Evolutionary conservation across 1,140 invertebrate species (phyloP), one percentile per base, ranked within the genome.

Genomic region (Stegodyphus mimosarum): DNA sequence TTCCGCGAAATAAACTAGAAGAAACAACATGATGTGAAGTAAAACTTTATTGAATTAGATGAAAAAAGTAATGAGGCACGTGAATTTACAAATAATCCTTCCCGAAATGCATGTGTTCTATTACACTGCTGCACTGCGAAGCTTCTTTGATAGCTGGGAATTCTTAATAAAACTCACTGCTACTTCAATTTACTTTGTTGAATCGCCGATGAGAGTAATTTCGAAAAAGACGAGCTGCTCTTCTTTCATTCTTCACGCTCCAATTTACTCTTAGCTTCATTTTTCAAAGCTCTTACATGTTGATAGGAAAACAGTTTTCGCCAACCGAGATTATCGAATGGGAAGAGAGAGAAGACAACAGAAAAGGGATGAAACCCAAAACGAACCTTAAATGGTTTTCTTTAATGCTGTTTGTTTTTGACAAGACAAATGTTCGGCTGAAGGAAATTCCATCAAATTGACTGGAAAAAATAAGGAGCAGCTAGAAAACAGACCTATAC

Each of bases 231-330:
- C 9, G 67, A 67, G 51, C 67, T 80, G 69, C 69, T 71, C 69
- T 72, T 80, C 78, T 71, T 83, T 74, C 80, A 83, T 83, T 83
- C 66, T 83, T 83, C 53, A 73, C 80, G 17, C 71, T 73, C 71
- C 80, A 83, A 83, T 83, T 83, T 83, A 66, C 80, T 60, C 48
- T 50, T 7, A 50, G 77, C 52, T 72, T 83, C 80, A 83, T 83
- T 83, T 83, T 83, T 83, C 80, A 83, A 66, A 83, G 80, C 71
- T 74, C 70, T 80, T 80, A 80, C 69, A 80, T 80, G 78, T 83
- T 83, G 80, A 83, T 83, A 83, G 80, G 80, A 83, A 83, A 83
- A 64, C 71, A 83, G 70, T 83, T 83, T 83, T 83, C 70, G 73
- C 70, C 80, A 83, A 83, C 80, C 71, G n/a, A 83, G 71, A 74